A percentile compares a stretch with the other conserved stretches of the same genome.
Evolutionary conservation across 1,140 invertebrate species (phyloP).

Genomic region (Brachionus rubens): DNA sequence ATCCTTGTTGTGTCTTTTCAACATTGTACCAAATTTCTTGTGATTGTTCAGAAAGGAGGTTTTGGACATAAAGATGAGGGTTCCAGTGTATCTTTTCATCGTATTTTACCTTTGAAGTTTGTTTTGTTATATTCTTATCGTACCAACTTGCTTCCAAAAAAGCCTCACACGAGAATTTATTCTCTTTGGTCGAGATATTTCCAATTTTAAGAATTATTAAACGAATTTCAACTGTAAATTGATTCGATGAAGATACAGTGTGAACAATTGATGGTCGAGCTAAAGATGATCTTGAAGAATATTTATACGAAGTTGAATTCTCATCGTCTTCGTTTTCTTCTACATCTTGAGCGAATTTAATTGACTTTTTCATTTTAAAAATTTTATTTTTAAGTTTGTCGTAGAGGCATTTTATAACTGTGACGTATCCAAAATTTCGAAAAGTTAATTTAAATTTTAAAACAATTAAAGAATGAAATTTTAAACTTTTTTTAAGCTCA

Average conservation of each 20-base stretch:
- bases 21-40: constrained; percentile 36
- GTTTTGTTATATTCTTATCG: not conserved
- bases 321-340: not conserved
- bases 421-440: too few relatives aligned
- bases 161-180: constrained; percentile 34
- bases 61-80: constrained; percentile 36
- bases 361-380: constrained; percentile 30
- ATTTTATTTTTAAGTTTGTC: not conserved
- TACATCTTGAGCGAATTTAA: constrained; percentile 29
- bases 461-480: too few relatives aligned
- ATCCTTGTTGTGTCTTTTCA: not conserved
- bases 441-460: too few relatives aligned
- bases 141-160: constrained; percentile 26
- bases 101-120: not conserved
- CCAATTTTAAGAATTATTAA: constrained; percentile 31
- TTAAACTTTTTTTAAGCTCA: too few relatives aligned
- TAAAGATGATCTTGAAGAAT: not conserved
- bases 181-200: constrained; percentile 15
- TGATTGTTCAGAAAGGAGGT: constrained; percentile 5
- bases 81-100: constrained; percentile 16
- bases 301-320: not conserved
- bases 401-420: too few relatives aligned
- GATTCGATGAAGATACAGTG: not conserved
- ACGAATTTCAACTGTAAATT: constrained; percentile 27
- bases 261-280: not conserved